phyloP scores from a whole-genome alignment of 1,140 invertebrate species.

The Chelonus insularis region DNA sequence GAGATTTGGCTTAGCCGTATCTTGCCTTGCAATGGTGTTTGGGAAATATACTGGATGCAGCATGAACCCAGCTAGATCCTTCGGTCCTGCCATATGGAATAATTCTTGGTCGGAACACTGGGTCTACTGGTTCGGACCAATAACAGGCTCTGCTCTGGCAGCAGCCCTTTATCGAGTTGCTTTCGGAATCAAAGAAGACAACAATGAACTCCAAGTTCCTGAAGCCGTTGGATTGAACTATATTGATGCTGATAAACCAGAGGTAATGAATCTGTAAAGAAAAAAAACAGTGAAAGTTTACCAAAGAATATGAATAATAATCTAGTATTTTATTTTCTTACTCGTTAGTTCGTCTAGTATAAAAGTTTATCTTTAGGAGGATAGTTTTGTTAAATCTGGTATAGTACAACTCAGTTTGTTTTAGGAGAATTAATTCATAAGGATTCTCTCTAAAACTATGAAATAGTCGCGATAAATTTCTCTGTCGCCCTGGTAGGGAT shows the following conservation, averaged over 20 bases:
- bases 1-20: constrained; percentile 62
- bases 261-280: constrained; percentile 41
- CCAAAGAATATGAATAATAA: no score
- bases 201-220: constrained; percentile 29
- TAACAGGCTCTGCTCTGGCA: constrained; percentile 54
- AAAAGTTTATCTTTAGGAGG: no score
- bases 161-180: constrained; percentile 51
- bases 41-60: constrained; percentile 73
- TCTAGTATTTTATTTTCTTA: no score
- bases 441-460: background rate
- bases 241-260: constrained; percentile 40
- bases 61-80: constrained; percentile 81
- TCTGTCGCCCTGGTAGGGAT: background rate
- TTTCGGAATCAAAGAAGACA: constrained; percentile 32
- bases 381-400: no score
- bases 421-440: background rate
- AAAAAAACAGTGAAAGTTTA: no score
- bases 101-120: constrained; percentile 73
- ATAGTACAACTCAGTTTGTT: background rate
- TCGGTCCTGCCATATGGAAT: constrained; percentile 77
- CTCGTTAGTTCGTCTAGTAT: no score
- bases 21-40: constrained; percentile 55
- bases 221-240: constrained; percentile 47
- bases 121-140: constrained; percentile 63
- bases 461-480: constrained; percentile 1